Base-by-base conservation (phyloP, 2,888 invertebrate genomes). In the Steinernema hermaphroditum region DNA sequence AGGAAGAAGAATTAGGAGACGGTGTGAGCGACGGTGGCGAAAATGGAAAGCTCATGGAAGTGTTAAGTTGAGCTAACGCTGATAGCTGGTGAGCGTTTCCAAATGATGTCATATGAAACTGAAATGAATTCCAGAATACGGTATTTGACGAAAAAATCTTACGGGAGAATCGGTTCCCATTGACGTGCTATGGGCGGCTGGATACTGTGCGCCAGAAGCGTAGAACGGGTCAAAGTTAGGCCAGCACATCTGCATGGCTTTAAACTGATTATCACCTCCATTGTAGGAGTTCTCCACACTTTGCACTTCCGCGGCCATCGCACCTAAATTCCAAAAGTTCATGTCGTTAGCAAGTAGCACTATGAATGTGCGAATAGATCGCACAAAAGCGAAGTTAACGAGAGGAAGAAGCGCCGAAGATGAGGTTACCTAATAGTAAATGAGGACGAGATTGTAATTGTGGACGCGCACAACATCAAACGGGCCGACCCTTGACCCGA, bases 251-350 rank as follows among this genome's bases (percentile, higher is more conserved):
- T 54, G 54, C 54, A 54, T 54, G n/a, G 54, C 54, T 22, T 54
- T 54, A 16, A 54, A 54, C 27, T 54, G 54, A 27, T 54, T 54
- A 16, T 54, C 54, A 27, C 54, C 27, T 54, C 54, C 54, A 27
- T 4, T 27, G 54, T 54, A 54, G 54, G 24, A 54, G 54, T 54
- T 54, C 54, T 54, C 54, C 54, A 22, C 54, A 54, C 54, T 54
- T 54, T 54, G 54, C 54, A 54, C 54, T 27, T 54, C 54, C n/a
- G 54, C 54, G 27, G 54, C 54, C 54, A 54, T 54, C 54, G 54
- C 54, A 54, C 54, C 54, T 54, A 6, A 54, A 24, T 24, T 6
- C 16, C 46, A 46, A 46, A 46, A 46, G 46, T 46, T 46, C n/a
- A 46, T 4, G n/a, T 46, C 46, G 46, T 46, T 9, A 14, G 27